Base-by-base conservation (phyloP, 2,113 vertebrate species). In the Neofelis nebulosa region DNA sequence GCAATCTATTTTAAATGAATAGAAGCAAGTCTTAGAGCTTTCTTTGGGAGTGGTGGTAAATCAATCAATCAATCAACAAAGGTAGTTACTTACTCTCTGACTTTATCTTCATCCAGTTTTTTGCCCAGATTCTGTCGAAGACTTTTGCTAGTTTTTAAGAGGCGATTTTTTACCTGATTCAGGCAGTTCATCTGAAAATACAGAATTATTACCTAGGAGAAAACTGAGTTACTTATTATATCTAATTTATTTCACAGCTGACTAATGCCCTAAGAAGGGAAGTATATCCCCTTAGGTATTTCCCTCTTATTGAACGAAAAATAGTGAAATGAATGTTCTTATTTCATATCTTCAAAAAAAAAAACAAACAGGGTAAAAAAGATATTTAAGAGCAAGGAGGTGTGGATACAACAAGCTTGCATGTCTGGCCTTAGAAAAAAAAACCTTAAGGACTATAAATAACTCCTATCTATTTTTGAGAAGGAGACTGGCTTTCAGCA, bases 71-170 rank as follows among this genome's bases (percentile, higher is more conserved):
- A 89, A 38, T 84, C 71, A 93, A 78, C 25, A 11, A 91, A 36
- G 29, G 25, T 38, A 41, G 68, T 36, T 92, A 92, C 99, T 96
- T 98, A 99, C 99, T 99, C 99, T 99, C 99, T 99, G 98, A 99
- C 98, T 99, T 99, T 99, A 85, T 96, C 85, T n/a, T 99, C 99
- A 94, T 99, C 98, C 48, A 96, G 94, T 57, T 97, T 80, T 10
- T 88, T 73, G 50, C 98, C 96, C n/a, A 99, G 98, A 21, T 99
- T 98, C 41, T 99, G 99, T 55, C 99, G 98, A 95, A 99, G 98
- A 52, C 97, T 98, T 98, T 99, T 99, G 96, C 99, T 98, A 65
- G 98, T 99, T 98, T 99, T 99, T 85, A 99, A 98, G 61, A 99
- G 99, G 86, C 99, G 98, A 80, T 97, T 99, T 98, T 99, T 99